Base-by-base conservation (phyloP, 1,140 invertebrate species). In the Drosophila triauraria region DNA sequence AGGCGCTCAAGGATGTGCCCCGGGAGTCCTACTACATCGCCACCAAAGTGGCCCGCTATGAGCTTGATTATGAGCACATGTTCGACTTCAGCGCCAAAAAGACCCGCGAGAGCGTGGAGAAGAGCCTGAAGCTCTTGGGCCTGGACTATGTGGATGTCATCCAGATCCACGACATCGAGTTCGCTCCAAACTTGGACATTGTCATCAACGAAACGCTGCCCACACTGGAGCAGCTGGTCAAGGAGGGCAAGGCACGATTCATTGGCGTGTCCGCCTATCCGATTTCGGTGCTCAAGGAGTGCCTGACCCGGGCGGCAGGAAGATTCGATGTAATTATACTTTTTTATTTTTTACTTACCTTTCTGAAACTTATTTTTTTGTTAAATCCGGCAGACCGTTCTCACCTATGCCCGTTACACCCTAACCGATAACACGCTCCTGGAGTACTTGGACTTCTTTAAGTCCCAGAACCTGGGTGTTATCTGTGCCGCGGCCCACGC, bases 201-300 rank as follows among this genome's bases (percentile, higher is more conserved):
- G 94, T 99, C 8, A 77, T 98, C 4, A 96, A 97, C 35, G 97
- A 99, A 94, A 98, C 97, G 0, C 85, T 99, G 40, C 98, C 98
- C 27, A 95, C 96, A 10, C 90, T 99, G 17, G 95, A 96, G 69
- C 94, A 95, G 83, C 93, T 97, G 15, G 95, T 96, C 15, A 93
- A 95, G 13, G 94, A 95, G 46, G 97, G 97, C 20, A 98, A 98
- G 93, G 96, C 96, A 0, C 95, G 94, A 70, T 96, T 94, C 88
- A 97, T 99, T 74, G 98, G 98, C 1, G 94, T 98, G 13, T 98
- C 97, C 1, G 98, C 97, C 1, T 99, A 99, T 93, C 96, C 97
- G 2, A 92, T 99, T 4, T 94, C 95, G 1, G 93, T 95, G 30
- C 93, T 99, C 67, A 96, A 96, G 92, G 95, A 97, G 78, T 95